Percentiles rank a stretch among this genome's conserved stretches.
Evolutionary conservation across 1,140 invertebrate species (phyloP).

Genomic region (Hyposmocoma kahamanoa): DNA sequence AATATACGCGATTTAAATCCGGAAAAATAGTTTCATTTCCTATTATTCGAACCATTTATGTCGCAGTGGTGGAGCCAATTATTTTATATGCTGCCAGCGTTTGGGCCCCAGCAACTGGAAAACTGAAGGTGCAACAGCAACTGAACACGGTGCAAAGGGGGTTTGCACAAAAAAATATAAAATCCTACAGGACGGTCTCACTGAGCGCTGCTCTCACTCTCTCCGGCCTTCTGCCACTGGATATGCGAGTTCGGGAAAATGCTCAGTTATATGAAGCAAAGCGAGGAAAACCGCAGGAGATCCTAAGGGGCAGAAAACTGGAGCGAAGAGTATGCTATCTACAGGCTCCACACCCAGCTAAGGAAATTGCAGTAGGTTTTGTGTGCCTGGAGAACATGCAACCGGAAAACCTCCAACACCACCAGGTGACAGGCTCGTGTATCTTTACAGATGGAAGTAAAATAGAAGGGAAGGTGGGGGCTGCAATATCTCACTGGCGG

Average conservation of each 20-base stretch:
- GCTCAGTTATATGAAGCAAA: conserved; percentile 1
- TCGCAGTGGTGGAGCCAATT: background rate
- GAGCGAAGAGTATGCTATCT: background rate
- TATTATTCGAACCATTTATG: background rate
- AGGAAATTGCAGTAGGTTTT: background rate
- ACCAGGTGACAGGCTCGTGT: background rate
- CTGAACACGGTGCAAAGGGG: background rate
- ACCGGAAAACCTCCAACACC: background rate
- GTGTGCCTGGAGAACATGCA: background rate
- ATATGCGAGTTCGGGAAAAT: background rate
- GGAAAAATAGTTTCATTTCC: too few relatives aligned
- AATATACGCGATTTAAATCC: too few relatives aligned
- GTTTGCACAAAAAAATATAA: conserved; percentile 1
- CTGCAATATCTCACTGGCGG: background rate
- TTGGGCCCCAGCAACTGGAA: background rate
- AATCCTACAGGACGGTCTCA: background rate
- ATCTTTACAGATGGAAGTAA: conserved; percentile 5
- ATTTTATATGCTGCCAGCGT: background rate
- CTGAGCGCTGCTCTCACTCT: background rate
- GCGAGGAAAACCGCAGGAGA: background rate
- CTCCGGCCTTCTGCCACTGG: background rate
- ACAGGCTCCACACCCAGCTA: background rate
- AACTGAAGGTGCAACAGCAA: background rate
- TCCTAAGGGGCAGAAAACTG: background rate
- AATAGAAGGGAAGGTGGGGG: conserved; percentile 3